These are phyloP conservation scores for Eristalis arbustorum DNA, from an alignment of 2,888 invertebrate species.

Conservation along the genomic window DNA sequence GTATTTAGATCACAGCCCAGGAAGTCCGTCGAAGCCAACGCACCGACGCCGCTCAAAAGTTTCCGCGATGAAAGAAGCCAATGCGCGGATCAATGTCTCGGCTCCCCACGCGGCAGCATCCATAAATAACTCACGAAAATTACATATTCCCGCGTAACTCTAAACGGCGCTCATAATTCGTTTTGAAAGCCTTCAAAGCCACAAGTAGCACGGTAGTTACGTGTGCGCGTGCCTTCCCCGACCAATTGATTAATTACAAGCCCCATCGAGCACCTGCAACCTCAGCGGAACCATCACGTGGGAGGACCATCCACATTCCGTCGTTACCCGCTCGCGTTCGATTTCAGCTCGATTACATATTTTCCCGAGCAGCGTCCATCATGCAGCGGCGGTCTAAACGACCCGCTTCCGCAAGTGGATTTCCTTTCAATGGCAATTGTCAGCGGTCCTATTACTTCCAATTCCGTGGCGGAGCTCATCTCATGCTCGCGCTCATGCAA, in stretches of 20 bases:
- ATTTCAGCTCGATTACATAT: conserved; percentile 52
- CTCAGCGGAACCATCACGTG: conserved; percentile 18
- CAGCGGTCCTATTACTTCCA: conserved; percentile 19
- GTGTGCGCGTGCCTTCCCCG: background rate
- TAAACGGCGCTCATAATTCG: background rate
- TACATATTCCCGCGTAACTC: background rate
- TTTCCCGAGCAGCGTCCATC: conserved; percentile 42
- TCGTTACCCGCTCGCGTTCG: conserved; percentile 21
- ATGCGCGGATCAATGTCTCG: background rate
- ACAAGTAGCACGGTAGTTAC: conserved; percentile 17
- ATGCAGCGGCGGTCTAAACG: conserved; percentile 1
- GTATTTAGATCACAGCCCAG: background rate
- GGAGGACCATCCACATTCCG: conserved; percentile 24
- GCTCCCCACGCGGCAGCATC: background rate
- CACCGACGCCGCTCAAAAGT: background rate
- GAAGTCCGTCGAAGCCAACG: background rate
- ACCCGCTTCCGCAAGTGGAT: conserved; percentile 64
- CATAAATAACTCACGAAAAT: background rate
- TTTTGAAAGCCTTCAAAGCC: background rate
- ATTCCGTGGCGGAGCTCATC: conserved; percentile 9
- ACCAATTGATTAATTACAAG: conserved; percentile 52
- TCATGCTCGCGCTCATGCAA: conserved; percentile 59
- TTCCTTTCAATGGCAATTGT: conserved; percentile 50
- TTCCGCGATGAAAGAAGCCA: background rate
- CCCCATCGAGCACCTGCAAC: conserved; percentile 32